Evolutionary conservation across 2,113 vertebrate genomes (phyloP).

Genomic region (Gallinago jamesoni): DNA sequence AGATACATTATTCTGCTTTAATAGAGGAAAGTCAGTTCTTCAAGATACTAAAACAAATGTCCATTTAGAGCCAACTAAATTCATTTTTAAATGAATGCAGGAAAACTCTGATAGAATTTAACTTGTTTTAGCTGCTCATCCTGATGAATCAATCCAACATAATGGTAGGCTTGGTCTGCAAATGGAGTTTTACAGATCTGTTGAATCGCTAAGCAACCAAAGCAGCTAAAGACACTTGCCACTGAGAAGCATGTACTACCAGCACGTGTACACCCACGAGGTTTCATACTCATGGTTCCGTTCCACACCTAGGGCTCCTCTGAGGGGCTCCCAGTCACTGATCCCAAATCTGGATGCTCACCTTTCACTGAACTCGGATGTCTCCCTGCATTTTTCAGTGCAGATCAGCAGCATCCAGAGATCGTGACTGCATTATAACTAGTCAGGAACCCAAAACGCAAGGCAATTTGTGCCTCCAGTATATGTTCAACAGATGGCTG

Average conservation of each 20-base stretch:
- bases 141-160: conserved; percentile 70
- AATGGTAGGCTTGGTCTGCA: conserved; percentile 50
- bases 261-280: background rate
- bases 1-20: conserved; percentile 75
- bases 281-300: background rate
- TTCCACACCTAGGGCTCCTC: background rate
- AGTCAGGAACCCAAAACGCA: background rate
- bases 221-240: conserved; percentile 3
- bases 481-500: conserved; percentile 55
- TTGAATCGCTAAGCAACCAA: conserved; percentile 17
- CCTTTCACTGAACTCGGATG: conserved; percentile 37
- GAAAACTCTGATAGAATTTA: conserved; percentile 61
- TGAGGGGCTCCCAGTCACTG: background rate
- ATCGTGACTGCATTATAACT: background rate
- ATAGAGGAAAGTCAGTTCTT: conserved; percentile 71
- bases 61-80: conserved; percentile 71
- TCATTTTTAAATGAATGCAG: conserved; percentile 70
- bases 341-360: background rate
- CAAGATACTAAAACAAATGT: conserved; percentile 75
- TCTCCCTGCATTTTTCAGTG: background rate
- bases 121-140: conserved; percentile 47
- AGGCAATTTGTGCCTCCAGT: conserved; percentile 10
- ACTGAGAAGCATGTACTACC: background rate
- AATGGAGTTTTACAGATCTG: conserved; percentile 55
- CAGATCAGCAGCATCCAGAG: background rate